These are phyloP conservation scores for Clupea harengus DNA, from an alignment of 2,113 vertebrate genomes.

Conservation along the genomic window DNA sequence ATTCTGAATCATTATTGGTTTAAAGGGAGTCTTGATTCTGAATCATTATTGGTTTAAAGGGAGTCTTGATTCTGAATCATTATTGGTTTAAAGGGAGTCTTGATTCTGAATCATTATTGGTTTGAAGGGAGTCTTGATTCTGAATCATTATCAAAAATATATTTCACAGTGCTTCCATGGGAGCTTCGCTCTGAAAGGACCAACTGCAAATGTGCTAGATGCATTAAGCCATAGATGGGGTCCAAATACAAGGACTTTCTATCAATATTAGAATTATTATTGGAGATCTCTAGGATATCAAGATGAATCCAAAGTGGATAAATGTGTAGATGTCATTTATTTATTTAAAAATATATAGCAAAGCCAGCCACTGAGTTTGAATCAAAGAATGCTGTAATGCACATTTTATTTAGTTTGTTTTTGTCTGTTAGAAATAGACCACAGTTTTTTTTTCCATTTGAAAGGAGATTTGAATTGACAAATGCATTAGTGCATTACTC, in stretches of 20 bases:
- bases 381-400: constrained; percentile 5
- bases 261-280: not conserved
- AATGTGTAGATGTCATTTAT: not conserved
- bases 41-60: not conserved
- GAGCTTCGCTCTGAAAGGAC: not conserved
- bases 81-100: not conserved
- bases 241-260: not conserved
- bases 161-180: constrained; percentile 14
- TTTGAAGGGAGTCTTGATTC: not conserved
- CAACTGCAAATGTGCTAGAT: not conserved
- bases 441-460: not conserved
- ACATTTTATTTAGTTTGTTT: not conserved
- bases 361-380: not conserved
- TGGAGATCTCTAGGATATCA: not conserved
- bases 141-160: not conserved
- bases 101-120: not conserved
- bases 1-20: not conserved
- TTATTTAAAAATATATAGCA: constrained; percentile 15
- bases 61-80: not conserved
- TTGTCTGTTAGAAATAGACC: not conserved
- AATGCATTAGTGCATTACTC: not conserved
- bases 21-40: not conserved
- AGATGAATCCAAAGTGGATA: not conserved
- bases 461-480: not conserved
- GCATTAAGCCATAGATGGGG: constrained; percentile 12